These are phyloP conservation scores for Biston stratarius DNA, from an alignment of 2,888 invertebrate species.

Conservation along the genomic window DNA sequence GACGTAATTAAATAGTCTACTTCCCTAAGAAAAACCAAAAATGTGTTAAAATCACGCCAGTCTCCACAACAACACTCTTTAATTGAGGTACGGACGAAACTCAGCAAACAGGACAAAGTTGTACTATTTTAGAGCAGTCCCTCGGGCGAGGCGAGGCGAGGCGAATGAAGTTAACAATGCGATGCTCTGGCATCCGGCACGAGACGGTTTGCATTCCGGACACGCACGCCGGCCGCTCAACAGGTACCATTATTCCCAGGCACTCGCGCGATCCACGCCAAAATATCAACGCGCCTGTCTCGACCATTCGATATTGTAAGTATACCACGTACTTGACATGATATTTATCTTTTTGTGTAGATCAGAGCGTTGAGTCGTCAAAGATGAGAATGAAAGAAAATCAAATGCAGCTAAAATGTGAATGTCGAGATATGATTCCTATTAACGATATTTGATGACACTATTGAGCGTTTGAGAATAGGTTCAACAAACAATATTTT, in stretches of 20 bases:
- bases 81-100: constrained; percentile 10
- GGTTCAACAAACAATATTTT: too few species aligned
- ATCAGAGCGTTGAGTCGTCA: background rate
- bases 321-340: background rate
- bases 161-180: constrained; percentile 2
- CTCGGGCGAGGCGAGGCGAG: constrained; percentile 12
- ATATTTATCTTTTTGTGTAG: background rate
- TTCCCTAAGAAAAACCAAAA: too few species aligned
- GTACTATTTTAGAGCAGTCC: constrained; percentile 28
- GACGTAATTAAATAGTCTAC: too few species aligned
- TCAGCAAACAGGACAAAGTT: constrained; percentile 7
- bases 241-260: constrained; percentile 53
- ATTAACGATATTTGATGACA: too few species aligned
- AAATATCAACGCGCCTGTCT: constrained; percentile 15
- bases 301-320: too few species aligned
- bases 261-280: constrained; percentile 3
- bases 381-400: too few species aligned
- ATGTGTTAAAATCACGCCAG: too few species aligned
- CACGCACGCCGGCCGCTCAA: constrained; percentile 63
- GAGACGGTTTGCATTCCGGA: constrained; percentile 64
- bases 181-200: constrained; percentile 59
- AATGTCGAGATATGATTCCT: too few species aligned
- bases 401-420: too few species aligned
- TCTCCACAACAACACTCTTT: background rate
- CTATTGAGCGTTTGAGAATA: too few species aligned